Percentiles rank a stretch among this genome's conserved stretches.
Evolutionary conservation across 2,797 vertebrate species (phyloP).

Genomic region (Octomys mimax): DNA sequence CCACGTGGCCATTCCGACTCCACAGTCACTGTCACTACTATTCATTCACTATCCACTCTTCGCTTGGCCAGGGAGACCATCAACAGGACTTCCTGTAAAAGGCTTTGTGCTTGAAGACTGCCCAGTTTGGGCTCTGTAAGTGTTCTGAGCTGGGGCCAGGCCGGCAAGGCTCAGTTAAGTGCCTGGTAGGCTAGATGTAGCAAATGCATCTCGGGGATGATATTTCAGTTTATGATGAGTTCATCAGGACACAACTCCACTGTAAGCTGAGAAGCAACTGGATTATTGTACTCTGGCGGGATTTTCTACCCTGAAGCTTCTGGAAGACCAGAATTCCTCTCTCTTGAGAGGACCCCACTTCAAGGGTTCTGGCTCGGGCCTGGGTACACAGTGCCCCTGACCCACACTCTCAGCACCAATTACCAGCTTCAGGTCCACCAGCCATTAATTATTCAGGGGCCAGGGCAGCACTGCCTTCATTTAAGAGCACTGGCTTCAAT

Average conservation of each 20-base stretch:
- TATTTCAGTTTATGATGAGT: neutral
- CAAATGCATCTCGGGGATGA: neutral
- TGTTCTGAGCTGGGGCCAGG: neutral
- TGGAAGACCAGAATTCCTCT: conserved; percentile 4
- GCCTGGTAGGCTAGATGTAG: neutral
- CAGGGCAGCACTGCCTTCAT: conserved; percentile 70
- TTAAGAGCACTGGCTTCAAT: conserved; percentile 70
- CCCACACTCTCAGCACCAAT: neutral
- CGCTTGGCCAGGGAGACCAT: too few species aligned
- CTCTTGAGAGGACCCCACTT: conserved; percentile 21
- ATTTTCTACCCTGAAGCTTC: conserved; percentile 42
- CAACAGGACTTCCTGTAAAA: neutral
- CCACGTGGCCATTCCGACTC: neutral
- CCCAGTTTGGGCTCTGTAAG: neutral
- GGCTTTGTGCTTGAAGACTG: neutral
- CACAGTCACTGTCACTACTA: neutral
- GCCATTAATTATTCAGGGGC: conserved; percentile 77
- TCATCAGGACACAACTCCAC: neutral
- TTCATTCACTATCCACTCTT: too few species aligned
- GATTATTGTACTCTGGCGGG: neutral
- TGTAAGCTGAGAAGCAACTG: neutral
- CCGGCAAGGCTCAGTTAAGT: neutral
- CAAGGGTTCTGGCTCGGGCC: neutral
- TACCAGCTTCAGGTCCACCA: conserved; percentile 45
- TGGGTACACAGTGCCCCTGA: neutral